These are phyloP conservation scores for Helleia helle DNA, from an alignment of 2,888 invertebrate genomes.

Conservation along the genomic window DNA sequence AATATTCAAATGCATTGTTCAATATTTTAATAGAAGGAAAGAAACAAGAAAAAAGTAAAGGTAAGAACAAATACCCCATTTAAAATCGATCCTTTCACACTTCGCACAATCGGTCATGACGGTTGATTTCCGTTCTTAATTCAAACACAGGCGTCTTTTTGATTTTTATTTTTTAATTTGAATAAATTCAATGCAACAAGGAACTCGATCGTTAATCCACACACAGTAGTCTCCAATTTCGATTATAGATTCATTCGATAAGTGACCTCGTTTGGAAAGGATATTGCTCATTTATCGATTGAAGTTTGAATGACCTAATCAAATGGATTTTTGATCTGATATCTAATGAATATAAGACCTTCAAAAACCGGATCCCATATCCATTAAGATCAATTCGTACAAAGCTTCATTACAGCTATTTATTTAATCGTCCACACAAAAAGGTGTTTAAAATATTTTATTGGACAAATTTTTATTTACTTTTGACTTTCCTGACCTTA, in stretches of 20 bases:
- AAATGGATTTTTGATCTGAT: conserved; percentile 25
- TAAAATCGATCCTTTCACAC: conserved; percentile 71
- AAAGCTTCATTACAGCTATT: conserved; percentile 2
- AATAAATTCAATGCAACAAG: conserved; percentile 29
- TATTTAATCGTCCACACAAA: not conserved
- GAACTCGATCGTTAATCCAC: conserved; percentile 62
- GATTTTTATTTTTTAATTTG: conserved; percentile 39
- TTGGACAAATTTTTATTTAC: too few species aligned
- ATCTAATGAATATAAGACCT: conserved; percentile 6
- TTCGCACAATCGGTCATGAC: conserved; percentile 63
- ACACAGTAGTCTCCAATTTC: conserved; percentile 59
- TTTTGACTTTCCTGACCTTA: too few species aligned
- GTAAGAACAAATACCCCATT: conserved; percentile 48
- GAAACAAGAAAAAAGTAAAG: conserved; percentile 56
- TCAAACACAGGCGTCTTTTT: conserved; percentile 61
- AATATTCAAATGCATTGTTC: conserved; percentile 10
- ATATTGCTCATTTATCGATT: conserved; percentile 69
- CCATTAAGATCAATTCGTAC: not conserved
- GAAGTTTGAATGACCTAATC: conserved; percentile 48
- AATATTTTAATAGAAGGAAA: conserved; percentile 28
- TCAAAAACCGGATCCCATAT: conserved; percentile 1
- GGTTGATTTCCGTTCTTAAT: conserved; percentile 72
- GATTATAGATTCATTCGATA: conserved; percentile 71
- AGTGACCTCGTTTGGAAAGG: conserved; percentile 66
- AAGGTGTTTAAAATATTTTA: too few species aligned